phyloP scores from a whole-genome alignment of 92 coral and sea anemone genomes.

The Heliopora coerulea region DNA sequence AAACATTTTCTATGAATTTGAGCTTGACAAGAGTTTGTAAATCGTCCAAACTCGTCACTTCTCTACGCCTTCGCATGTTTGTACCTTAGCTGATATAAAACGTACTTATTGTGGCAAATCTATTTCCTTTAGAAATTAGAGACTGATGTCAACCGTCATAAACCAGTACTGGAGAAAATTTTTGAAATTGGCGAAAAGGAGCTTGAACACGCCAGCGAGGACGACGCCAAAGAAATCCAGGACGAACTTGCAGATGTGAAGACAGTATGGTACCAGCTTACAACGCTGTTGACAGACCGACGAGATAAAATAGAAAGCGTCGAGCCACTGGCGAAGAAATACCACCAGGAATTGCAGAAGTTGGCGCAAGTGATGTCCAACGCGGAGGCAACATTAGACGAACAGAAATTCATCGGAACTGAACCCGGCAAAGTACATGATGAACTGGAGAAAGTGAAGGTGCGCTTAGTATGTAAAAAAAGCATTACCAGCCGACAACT shows the following conservation, averaged over 20 bases:
- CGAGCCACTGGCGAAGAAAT: slow-evolving; percentile 59
- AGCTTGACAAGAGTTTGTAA: no score
- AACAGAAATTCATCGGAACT: slow-evolving; percentile 78
- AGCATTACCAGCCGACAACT: no score
- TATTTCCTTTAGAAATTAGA: slow-evolving; percentile 58
- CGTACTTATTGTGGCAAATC: no score
- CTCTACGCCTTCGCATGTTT: no score
- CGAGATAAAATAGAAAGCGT: slow-evolving; percentile 58
- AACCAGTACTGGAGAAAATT: slow-evolving; percentile 76
- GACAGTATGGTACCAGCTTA: slow-evolving; percentile 70
- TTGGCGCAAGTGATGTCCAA: slow-evolving; percentile 66
- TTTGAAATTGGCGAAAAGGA: slow-evolving; percentile 70
- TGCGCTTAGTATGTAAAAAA: slow-evolving; percentile 28
- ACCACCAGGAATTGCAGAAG: slow-evolving; percentile 67
- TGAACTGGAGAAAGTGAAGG: slow-evolving; percentile 70
- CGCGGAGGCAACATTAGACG: slow-evolving; percentile 64
- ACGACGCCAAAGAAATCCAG: slow-evolving; percentile 58
- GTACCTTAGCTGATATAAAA: no score
- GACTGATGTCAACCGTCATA: slow-evolving; percentile 65
- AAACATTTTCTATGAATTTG: no score
- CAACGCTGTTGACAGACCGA: slow-evolving; percentile 59
- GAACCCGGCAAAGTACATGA: slow-evolving; percentile 69
- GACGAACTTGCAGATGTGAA: slow-evolving; percentile 75
- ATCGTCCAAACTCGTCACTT: no score
- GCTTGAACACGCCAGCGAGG: slow-evolving; percentile 71